Percentiles rank a stretch among this genome's conserved stretches.
phyloP scores from a whole-genome alignment of 2,888 invertebrate genomes.

The Dryobotodes eremita region DNA sequence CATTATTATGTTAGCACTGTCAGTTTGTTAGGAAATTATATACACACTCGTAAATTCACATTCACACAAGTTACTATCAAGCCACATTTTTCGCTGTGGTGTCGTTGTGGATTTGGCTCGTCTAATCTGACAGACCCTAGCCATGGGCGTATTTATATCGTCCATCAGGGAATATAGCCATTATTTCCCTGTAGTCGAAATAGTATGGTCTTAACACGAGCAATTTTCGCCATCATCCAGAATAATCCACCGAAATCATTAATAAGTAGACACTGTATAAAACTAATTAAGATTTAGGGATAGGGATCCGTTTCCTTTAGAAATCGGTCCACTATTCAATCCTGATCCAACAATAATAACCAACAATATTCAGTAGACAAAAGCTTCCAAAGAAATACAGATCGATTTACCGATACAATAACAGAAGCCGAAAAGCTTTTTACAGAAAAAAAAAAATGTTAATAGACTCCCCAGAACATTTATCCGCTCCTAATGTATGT shows the following conservation, averaged over 20 bases:
- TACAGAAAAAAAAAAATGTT: constrained; percentile 21
- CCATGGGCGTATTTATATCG: neutral
- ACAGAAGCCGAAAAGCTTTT: constrained; percentile 30
- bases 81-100: neutral
- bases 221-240: neutral
- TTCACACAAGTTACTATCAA: neutral
- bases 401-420: constrained; percentile 31
- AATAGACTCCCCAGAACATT: constrained; percentile 20
- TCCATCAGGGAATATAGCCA: neutral
- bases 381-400: constrained; percentile 20
- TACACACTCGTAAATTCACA: neutral
- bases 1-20: neutral
- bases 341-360: constrained; percentile 12
- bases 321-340: constrained; percentile 30
- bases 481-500: constrained; percentile 30
- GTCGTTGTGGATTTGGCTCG: neutral
- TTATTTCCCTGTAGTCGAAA: neutral
- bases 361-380: constrained; percentile 22
- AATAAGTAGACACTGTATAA: neutral
- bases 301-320: constrained; percentile 1
- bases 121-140: neutral
- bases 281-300: constrained; percentile 32
- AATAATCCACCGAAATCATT: constrained; percentile 2
- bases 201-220: neutral
- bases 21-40: neutral